Conservation (phyloP, 2,113 vertebrate species). For the Halichoerus grypus region DNA sequence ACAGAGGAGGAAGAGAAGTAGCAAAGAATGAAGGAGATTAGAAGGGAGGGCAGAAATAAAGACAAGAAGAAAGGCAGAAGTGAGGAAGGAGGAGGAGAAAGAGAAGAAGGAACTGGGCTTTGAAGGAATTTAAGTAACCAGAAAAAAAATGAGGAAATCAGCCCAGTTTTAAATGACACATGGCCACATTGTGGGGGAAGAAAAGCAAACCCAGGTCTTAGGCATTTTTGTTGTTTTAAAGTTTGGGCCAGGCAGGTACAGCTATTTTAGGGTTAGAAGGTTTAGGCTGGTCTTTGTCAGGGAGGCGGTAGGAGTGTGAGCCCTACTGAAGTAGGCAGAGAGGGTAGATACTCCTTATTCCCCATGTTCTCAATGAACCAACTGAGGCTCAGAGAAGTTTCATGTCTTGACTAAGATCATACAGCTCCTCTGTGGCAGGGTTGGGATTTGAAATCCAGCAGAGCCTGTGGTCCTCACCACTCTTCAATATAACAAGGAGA, state of each 20-base stretch:
- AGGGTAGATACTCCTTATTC: background rate
- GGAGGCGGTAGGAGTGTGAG: accelerated
- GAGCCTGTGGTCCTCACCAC: background rate
- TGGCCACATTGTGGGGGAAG: accelerated
- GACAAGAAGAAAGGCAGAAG: background rate
- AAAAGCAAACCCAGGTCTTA: background rate
- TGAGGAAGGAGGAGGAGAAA: background rate
- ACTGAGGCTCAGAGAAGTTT: background rate
- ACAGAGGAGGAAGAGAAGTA: background rate
- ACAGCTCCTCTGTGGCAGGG: background rate
- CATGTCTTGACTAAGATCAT: background rate
- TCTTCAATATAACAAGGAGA: too few relatives aligned
- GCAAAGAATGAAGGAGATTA: background rate
- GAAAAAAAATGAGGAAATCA: background rate
- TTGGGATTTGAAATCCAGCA: background rate
- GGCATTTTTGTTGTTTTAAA: background rate
- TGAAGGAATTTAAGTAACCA: background rate
- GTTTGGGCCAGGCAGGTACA: background rate
- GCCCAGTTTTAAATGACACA: background rate
- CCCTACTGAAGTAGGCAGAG: background rate
- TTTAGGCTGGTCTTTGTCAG: background rate
- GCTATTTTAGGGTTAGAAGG: background rate
- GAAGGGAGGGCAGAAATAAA: background rate
- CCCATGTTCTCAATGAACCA: background rate
- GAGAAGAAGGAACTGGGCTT: accelerated